phyloP scores from a whole-genome alignment of 2,888 invertebrate genomes.

The Tortrix viridana region DNA sequence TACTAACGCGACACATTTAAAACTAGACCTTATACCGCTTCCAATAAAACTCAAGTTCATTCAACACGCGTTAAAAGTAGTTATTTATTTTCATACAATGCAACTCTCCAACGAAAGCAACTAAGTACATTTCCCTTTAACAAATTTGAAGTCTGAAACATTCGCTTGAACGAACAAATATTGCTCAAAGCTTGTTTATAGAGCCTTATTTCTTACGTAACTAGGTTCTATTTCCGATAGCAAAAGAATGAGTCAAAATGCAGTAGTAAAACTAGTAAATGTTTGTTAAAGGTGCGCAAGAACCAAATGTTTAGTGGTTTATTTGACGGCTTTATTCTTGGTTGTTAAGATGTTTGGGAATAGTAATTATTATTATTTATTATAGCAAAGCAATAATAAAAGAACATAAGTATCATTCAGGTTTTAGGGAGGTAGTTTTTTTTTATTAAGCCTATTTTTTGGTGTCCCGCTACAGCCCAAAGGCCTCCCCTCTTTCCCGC shows the following conservation, averaged over 20 bases:
- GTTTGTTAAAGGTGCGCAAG: constrained; percentile 42
- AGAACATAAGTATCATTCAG: too few species aligned
- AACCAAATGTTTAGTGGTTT: constrained; percentile 44
- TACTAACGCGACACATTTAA: not conserved
- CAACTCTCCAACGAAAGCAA: not conserved
- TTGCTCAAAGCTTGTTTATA: not conserved
- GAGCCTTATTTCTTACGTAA: not conserved
- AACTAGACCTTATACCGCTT: not conserved
- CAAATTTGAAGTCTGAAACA: not conserved
- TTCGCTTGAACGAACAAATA: not conserved
- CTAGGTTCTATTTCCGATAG: constrained; percentile 6
- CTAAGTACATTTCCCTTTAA: constrained; percentile 5
- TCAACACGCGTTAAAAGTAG: not conserved
- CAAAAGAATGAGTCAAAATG: not conserved
- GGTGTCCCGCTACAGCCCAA: too few species aligned
- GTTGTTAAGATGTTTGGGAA: not conserved
- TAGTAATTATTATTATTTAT: too few species aligned
- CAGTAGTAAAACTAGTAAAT: not conserved
- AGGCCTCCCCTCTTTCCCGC: too few species aligned
- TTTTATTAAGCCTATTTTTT: too few species aligned
- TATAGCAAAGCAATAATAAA: too few species aligned
- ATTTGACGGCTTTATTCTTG: constrained; percentile 28
- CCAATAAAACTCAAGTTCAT: not conserved
- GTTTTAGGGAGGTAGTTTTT: too few species aligned
- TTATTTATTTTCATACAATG: not conserved